These are phyloP conservation scores for Bryconaethiops microstoma DNA, from an alignment of 2,797 vertebrate genomes.

Conservation along the genomic window DNA sequence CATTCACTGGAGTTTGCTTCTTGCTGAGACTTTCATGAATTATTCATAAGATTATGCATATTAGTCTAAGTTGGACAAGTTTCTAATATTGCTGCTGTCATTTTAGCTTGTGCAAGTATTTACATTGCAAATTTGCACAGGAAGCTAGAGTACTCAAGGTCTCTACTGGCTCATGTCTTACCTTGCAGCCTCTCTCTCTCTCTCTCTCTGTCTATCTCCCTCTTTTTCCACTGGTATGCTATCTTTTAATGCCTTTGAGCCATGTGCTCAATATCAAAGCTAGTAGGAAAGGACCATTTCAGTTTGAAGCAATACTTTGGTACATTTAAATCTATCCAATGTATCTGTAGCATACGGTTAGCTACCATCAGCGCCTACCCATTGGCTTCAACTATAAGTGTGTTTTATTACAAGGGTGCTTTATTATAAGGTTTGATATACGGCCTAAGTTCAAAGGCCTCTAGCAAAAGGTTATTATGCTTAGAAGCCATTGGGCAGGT, in stretches of 20 bases:
- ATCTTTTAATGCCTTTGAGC: slow-evolving; percentile 71
- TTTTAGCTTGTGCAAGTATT: slow-evolving; percentile 59
- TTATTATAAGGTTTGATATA: not conserved
- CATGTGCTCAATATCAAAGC: not conserved
- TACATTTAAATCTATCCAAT: too few relatives aligned
- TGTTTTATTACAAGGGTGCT: not conserved
- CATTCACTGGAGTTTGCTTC: not conserved
- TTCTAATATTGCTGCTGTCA: slow-evolving; percentile 2
- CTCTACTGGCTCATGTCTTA: slow-evolving; percentile 19
- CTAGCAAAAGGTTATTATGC: not conserved
- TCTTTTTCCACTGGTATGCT: slow-evolving; percentile 53
- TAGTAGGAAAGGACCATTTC: not conserved
- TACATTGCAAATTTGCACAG: slow-evolving; percentile 61
- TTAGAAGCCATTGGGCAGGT: not conserved
- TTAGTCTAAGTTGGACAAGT: slow-evolving; percentile 1
- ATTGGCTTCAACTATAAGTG: not conserved
- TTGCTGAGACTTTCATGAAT: not conserved
- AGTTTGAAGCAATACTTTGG: not conserved
- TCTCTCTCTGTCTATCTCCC: slow-evolving; percentile 56
- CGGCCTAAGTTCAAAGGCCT: not conserved
- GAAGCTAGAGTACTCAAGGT: slow-evolving; percentile 18
- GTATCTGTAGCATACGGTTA: not conserved
- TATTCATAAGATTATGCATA: slow-evolving; percentile 12
- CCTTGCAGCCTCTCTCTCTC: not conserved
- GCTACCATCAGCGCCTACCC: too few relatives aligned